Evolutionary conservation across 2,113 vertebrate genomes (phyloP).

Genomic region (Sterrhoptilus dennistouni): DNA sequence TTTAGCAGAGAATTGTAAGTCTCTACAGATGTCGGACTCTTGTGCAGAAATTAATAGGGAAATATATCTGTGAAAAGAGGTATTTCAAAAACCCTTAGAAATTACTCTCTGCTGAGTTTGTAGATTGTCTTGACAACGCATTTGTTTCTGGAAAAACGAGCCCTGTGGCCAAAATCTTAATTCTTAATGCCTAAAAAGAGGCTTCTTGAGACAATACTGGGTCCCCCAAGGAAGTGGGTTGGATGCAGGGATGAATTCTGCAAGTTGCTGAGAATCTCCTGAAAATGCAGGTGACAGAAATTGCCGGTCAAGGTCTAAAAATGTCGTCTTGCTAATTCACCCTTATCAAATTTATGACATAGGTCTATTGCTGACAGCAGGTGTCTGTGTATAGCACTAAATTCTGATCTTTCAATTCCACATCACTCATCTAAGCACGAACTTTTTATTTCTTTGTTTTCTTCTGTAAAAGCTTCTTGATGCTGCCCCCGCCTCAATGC

Average conservation of each 20-base stretch:
- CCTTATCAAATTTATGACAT: not conserved
- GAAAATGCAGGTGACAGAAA: not conserved
- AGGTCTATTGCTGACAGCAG: not conserved
- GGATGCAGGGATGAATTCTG: not conserved
- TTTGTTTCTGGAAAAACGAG: not conserved
- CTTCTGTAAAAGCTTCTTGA: not conserved
- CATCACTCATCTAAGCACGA: not conserved
- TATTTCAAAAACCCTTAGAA: not conserved
- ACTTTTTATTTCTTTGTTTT: not conserved
- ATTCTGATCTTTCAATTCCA: not conserved
- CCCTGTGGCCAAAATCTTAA: not conserved
- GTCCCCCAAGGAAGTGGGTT: not conserved
- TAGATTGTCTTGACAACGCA: not conserved
- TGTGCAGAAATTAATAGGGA: not conserved
- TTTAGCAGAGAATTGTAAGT: not conserved
- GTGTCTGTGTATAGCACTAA: not conserved
- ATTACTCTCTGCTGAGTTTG: not conserved
- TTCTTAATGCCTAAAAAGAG: not conserved
- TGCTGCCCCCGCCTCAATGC: not conserved
- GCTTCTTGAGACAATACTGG: not conserved
- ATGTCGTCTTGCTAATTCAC: not conserved
- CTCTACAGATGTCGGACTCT: not conserved
- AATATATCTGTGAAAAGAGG: not conserved
- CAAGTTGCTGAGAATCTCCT: not conserved
- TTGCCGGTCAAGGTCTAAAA: not conserved